These are phyloP conservation scores for Gymnothorax javanicus DNA, from an alignment of 2,797 vertebrate species.

Conservation along the genomic window DNA sequence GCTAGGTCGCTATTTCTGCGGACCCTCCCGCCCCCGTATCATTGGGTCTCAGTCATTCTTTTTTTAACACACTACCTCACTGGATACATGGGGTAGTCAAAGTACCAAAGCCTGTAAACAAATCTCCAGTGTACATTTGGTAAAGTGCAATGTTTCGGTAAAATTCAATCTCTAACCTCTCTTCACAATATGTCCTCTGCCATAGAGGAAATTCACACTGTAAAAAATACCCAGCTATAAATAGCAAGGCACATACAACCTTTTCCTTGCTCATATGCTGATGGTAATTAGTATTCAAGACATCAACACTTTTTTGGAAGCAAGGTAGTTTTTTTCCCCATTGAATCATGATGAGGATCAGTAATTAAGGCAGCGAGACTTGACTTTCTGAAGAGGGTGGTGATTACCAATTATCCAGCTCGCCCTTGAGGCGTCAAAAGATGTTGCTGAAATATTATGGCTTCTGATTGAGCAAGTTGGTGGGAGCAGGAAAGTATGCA, in stretches of 20 bases:
- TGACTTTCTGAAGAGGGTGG: not conserved
- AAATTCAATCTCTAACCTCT: not conserved
- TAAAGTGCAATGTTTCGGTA: not conserved
- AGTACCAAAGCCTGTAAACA: not conserved
- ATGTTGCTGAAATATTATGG: constrained; percentile 15
- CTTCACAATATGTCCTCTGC: not conserved
- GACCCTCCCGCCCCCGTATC: not conserved
- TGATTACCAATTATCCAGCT: constrained; percentile 20
- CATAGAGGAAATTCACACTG: not conserved
- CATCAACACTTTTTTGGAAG: not conserved
- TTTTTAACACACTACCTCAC: not conserved
- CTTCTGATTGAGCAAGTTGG: not conserved
- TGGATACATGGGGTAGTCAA: not conserved
- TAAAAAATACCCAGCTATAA: not conserved
- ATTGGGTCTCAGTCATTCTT: not conserved
- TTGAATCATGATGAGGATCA: not conserved
- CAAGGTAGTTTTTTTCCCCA: not conserved
- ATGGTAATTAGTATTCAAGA: not conserved
- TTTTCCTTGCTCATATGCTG: not conserved
- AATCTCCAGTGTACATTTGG: not conserved
- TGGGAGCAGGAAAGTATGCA: not conserved
- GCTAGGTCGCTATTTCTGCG: not conserved
- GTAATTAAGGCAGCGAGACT: constrained; percentile 25
- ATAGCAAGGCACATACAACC: not conserved
- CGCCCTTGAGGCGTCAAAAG: constrained; percentile 22